Conservation (phyloP, 2,797 vertebrate species). For the Pyrocephalus nanus region DNA sequence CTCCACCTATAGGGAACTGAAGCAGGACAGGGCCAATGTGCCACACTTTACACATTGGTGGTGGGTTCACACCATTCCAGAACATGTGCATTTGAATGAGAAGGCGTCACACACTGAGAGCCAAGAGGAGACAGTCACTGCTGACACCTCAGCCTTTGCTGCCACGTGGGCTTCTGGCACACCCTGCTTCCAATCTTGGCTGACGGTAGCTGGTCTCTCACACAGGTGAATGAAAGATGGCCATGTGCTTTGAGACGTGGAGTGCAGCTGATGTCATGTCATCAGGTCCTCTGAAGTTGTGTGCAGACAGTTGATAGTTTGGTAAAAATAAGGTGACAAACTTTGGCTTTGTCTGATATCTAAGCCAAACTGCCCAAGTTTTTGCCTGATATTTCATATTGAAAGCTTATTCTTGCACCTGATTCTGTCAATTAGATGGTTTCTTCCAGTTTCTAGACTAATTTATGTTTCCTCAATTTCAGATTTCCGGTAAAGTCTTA, state of each 20-base stretch:
- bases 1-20: background rate
- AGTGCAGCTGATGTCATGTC: background rate
- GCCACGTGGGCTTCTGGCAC: background rate
- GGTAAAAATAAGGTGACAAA: background rate
- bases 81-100: fast-evolving
- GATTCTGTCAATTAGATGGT: background rate
- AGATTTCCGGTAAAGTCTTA: background rate
- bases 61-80: background rate
- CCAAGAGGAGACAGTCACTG: background rate
- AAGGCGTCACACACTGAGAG: background rate
- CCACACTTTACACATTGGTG: background rate
- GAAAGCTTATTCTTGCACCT: background rate
- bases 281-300: background rate
- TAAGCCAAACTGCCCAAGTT: background rate
- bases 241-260: background rate
- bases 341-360: background rate
- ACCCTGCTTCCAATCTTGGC: background rate
- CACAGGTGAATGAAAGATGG: background rate
- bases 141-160: background rate
- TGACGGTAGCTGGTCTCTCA: background rate
- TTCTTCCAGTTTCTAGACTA: background rate
- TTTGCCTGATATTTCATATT: background rate
- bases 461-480: background rate
- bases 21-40: background rate
- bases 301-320: background rate